Conservation (phyloP, 2,113 vertebrate genomes). For the Hippoglossus stenolepis region DNA sequence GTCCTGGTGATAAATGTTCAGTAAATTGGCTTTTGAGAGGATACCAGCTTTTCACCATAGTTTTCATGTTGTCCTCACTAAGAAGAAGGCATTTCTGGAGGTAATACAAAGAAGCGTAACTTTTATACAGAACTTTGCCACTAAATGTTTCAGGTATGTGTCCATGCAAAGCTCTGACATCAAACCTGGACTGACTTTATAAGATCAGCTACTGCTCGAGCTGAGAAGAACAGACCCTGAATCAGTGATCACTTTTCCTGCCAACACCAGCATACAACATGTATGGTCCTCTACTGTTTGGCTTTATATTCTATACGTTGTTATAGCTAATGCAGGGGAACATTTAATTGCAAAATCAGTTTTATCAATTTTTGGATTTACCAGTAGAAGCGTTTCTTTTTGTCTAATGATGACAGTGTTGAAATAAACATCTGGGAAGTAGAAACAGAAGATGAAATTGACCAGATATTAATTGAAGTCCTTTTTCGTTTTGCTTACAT, state of each 20-base stretch:
- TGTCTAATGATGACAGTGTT: constrained; percentile 69
- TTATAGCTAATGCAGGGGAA: constrained; percentile 71
- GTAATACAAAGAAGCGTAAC: neutral
- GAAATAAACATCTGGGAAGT: constrained; percentile 60
- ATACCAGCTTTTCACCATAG: too few relatives aligned
- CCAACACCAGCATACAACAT: constrained; percentile 45
- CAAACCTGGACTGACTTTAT: neutral
- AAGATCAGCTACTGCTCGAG: neutral
- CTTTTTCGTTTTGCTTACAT: constrained; percentile 74
- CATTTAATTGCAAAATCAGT: constrained; percentile 56
- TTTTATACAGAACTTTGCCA: neutral
- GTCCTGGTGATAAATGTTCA: neutral
- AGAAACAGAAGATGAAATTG: constrained; percentile 63
- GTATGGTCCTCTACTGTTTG: constrained; percentile 45
- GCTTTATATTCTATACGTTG: constrained; percentile 58
- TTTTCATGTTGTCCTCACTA: too few relatives aligned
- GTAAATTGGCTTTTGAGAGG: neutral
- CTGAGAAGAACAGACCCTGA: constrained; percentile 19
- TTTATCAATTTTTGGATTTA: constrained; percentile 35
- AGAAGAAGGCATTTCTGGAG: too few relatives aligned
- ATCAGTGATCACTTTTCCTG: constrained; percentile 61
- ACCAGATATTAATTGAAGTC: constrained; percentile 69
- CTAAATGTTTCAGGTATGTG: neutral
- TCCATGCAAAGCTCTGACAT: neutral
- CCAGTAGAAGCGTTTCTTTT: constrained; percentile 53